Base-by-base conservation (phyloP, 92 coral and sea anemone genomes). In the Ricordea florida region DNA sequence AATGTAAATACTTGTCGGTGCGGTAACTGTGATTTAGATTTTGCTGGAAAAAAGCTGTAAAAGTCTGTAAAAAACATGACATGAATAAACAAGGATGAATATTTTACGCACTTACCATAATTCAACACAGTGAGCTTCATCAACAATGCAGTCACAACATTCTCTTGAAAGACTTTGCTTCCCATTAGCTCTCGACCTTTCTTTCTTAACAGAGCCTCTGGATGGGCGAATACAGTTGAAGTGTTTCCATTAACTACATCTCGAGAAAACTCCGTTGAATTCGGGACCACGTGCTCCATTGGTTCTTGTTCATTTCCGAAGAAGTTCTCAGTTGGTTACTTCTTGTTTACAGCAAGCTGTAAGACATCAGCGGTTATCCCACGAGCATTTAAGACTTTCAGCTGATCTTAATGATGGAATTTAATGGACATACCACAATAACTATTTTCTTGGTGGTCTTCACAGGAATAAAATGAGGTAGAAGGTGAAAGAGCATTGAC, bases 111-210 rank as follows among this genome's bases (percentile, higher is more conserved):
- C 63, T 36, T 87, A 83, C 89, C 93, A 88, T 60, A 88, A 62
- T 53, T 83, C 78, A 41, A 88, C 93, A 66, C 89, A 88, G 78
- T 88, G 86, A 34, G 93, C 93, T 66, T 88, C 93, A 52, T 88
- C 89, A 43, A 88, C 58, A 27, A 83, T 80, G 50, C 81, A 82
- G 47, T 77, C 88, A 82, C 93, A 62, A 82, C 88, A 51, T 87
- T 87, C 15, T 82, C 72, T 57, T 87, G 82, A 45, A 82, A 87
- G 21, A 82, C 85, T 62, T 82, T 71, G 45, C 81, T 82, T 43
- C 42, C 73, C 93, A 87, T 76, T 62, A 87, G 58, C 72, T 76
- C 33, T 71, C 83, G 47, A 49, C 93, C 93, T 70, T 69, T 67
- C 38, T 66, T 52, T 23, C 85, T 77, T 18, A 87, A 37, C 42